Evolutionary conservation across 2,113 vertebrate species (phyloP), one percentile per base, ranked within the genome.

Genomic region (Romanogobio albipinnatus): DNA sequence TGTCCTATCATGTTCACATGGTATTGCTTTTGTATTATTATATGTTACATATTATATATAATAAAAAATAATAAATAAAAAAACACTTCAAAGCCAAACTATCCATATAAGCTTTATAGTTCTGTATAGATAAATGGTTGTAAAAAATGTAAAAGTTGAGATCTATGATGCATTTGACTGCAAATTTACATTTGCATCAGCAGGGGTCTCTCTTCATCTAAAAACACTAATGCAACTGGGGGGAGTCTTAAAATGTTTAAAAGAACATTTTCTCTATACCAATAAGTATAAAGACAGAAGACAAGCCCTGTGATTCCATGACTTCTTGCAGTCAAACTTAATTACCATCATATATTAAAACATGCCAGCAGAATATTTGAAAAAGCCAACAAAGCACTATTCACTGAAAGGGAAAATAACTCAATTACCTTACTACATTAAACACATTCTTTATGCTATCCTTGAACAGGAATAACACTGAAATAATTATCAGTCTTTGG

Each of bases 131-230:
- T 47, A 70, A 39, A 11, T 10, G 19, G 9, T 70, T 70, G 3
- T 22, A n/a, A 70, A n/a, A n/a, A 43, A 71, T 43, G 4, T 7
- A 0, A 56, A 51, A 0, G 24, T 9, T 33, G 49, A 22, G 26
- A 9, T 22, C 9, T 53, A 15, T 24, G n/a, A 14, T 24, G 6
- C n/a, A 74, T 8, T 24, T 22, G 66, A 39, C 15, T 39, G 26
- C 29, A 39, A 29, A 76, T 86, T 13, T 0, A 19, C 70, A 86
- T 81, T 86, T 91, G 56, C 76, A 87, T 91, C 94, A 93, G 87
- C 88, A 76, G 92, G 84, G 87, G 91, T 90, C 90, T 66, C 83
- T 76, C 36, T 78, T 84, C 83, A n/a, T 51, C 78, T 82, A 73
- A 84, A 86, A 84, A 78, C 77, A 22, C 6, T 11, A 29, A 15